Percentiles rank a stretch among this genome's conserved stretches.
Evolutionary conservation across 2,113 vertebrate species (phyloP).

Genomic region (Cephalopterus ornatus): DNA sequence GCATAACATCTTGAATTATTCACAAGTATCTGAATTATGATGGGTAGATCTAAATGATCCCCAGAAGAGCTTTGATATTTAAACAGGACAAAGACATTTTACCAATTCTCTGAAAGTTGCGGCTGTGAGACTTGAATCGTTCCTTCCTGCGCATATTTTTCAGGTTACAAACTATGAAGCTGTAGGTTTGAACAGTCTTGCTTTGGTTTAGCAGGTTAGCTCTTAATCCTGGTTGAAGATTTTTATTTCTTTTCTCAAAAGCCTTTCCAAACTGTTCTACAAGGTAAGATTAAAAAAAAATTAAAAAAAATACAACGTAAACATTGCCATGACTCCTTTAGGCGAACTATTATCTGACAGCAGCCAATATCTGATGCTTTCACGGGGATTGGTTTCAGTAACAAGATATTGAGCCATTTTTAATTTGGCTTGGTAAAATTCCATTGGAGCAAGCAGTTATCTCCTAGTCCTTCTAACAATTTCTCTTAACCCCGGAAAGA

Average conservation of each 20-base stretch:
- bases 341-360: neutral
- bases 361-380: neutral
- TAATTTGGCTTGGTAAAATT: neutral
- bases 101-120: neutral
- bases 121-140: neutral
- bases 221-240: neutral
- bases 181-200: neutral
- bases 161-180: neutral
- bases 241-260: neutral
- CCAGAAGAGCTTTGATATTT: neutral
- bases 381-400: neutral
- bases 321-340: neutral
- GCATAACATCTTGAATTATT: conserved; percentile 41
- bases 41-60: neutral
- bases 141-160: neutral
- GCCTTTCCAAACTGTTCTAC: neutral
- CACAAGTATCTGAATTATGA: neutral
- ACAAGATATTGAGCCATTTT: neutral
- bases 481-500: neutral
- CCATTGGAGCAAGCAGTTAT: neutral
- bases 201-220: neutral
- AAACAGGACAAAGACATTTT: neutral
- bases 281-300: neutral
- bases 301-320: no score
- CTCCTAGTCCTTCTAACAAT: neutral